Base-by-base conservation (phyloP, 2,888 invertebrate species). In the Biston stratarius region DNA sequence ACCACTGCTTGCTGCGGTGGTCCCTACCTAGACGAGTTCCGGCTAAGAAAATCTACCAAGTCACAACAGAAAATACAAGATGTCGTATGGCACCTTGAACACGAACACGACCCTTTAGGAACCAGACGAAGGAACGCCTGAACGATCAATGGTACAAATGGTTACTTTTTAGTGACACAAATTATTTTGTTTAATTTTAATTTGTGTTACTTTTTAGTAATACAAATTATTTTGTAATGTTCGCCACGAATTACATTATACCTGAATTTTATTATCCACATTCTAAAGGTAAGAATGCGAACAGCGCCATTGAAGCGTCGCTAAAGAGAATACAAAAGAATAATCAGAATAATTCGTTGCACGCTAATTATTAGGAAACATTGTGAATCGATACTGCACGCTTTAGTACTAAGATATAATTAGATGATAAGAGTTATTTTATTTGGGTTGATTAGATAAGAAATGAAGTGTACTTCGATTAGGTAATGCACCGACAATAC, bases 211-310 rank as follows among this genome's bases (percentile, higher is more conserved):
- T n/a, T n/a, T n/a, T n/a, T n/a, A 33, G n/a, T 8, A 40, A 11
- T 0, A 11, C 45, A 40, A 49, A 33, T 33, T 61, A 33, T 33
- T 5, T 40, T 40, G 5, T 33, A 57, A 44, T 58, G 34, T n/a
- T n/a, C n/a, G n/a, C n/a, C n/a, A 45, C 15, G 0, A 45, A 34
- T 64, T 60, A 59, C 48, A 53, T 53, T 52, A 12, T 8, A 34
- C 10, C 1, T 47, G 24, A 40, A 55, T 48, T 48, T 15, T 12
- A 36, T 36, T 14, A 59, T 38, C 52, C 14, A 53, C 53, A 67
- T 67, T 61, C n/a, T 48, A 67, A 67, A 67, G 36, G 58, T 42
- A 42, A 51, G 58, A 67, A 67, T 67, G 62, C 62, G 62, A 53
- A 45, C 66, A 36, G 47, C 9, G 40, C 44, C 15, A 58, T 40